Base-by-base conservation (phyloP, 2,888 invertebrate genomes). In the Bugulina stolonifera region DNA sequence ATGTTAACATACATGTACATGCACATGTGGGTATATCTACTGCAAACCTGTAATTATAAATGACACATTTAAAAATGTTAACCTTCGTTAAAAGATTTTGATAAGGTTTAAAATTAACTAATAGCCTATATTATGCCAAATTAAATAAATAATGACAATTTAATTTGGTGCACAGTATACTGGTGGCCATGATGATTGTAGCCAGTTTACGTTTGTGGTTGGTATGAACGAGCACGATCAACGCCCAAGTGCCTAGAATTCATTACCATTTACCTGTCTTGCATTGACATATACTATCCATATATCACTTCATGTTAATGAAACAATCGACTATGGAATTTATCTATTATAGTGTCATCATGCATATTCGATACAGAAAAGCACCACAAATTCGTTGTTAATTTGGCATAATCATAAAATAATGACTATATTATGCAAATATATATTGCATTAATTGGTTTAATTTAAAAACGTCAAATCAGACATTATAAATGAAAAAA, bases 321-420 rank as follows among this genome's bases (percentile, higher is more conserved):
- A 64, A 64, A 64, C 64, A 64, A 64, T 64, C 14, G 64, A 27
- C 32, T 14, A 64, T 14, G 64, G 64, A 64, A 64, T 64, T 64
- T 64, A 64, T 64, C 64, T 34, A 64, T 64, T 64, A 64, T 64
- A 64, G 64, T 64, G 64, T 64, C 64, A 64, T 64, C 27, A 27
- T 27, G 10, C 10, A n/a, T n/a, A 32, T 27, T 34, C 25, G 27
- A 27, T 27, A 32, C 34, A 32, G 32, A 64, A 57, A 64, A 64
- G 22, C 64, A 32, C 64, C 64, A 64, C 64, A 64, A 64, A 64
- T 64, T 64, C 64, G 32, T 32, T 64, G 29, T 34, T 64, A 64
- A 64, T 64, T 22, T 25, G 64, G 34, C 64, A 64, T 64, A 64
- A 64, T 64, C 64, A 64, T 64, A 64, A 34, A 32, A 64, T 64